Base-by-base conservation (phyloP, 2,888 invertebrate species). In the Arctia plantaginis region DNA sequence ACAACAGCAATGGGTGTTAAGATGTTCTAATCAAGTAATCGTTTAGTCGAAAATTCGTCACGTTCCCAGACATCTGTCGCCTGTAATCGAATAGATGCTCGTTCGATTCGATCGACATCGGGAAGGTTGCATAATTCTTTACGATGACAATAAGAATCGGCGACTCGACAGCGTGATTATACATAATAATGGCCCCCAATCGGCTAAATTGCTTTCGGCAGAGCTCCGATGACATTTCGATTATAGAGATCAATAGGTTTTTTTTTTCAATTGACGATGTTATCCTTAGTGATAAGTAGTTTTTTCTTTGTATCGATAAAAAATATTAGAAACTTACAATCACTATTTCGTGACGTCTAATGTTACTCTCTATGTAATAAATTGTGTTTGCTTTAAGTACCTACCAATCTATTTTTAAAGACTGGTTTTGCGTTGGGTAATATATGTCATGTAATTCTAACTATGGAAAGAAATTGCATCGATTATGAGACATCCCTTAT, bases 41-140 rank as follows among this genome's bases (percentile, higher is more conserved):
- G 90, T 90, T 91, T 91, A 89, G 92, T 92, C 92, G 86, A 95
- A 95, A 70, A 95, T 95, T 95, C 95, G 95, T 95, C 95, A 95
- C 95, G 95, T 95, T 92, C 93, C 88, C 91, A 90, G 93, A 95
- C 95, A 95, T 95, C 95, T 95, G 95, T 95, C 95, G 95, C 92
- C 92, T 86, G 90, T 94, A 94, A 95, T 95, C 94, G 95, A 94
- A 92, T 91, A 89, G 90, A 85, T 84, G 85, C 84, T 85, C 81
- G 86, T 88, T 90, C 88, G 92, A 91, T 91, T 91, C 92, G 90
- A 91, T 92, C 87, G 89, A 89, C 89, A 91, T 92, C 87, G 88
- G 90, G 86, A 85, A 90, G 89, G 90, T 95, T 95, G 94, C 94
- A 93, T 94, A 94, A 95, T 95, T 94, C 92, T 92, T 90, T 89